Evolutionary conservation across 2,797 vertebrate species (phyloP), one percentile per base, ranked within the genome.

Genomic region (Rhodeus uyekii): DNA sequence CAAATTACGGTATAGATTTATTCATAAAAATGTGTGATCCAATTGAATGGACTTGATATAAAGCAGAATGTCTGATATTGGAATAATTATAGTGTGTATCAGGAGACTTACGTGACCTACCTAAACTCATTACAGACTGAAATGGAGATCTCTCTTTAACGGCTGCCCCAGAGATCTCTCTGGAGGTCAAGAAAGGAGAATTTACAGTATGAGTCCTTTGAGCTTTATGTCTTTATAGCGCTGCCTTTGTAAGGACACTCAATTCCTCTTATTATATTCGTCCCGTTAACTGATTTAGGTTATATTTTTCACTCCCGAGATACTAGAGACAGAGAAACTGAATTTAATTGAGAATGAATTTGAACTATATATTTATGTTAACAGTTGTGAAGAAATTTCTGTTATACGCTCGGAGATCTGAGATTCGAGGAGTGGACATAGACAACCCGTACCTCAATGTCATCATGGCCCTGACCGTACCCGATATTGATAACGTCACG

Each of bases 371-470:
- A n/a, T 60, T 39, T 44, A 6, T 19, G 8, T 34, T 29, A 84
- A 86, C 89, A 97, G 96, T 95, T 89, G 94, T 93, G 89, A 96
- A 96, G 89, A 96, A 94, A 80, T 96, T 97, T 86, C 93, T 97
- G 71, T 89, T 96, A 48, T 97, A 97, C 80, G 95, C 94, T 53
- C 93, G 95, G 9, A 95, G 27, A 73, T 95, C 95, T 8, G 96
- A 96, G 92, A 96, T 97, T 83, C 93, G 96, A 88, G 96, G 96
- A 4, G 96, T 96, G 74, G 95, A 96, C 86, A 94, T 95, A 76
- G 95, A 95, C 24, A 96, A 96, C 86, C 96, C 96, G 0, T 96
- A 96, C 83, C 93, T 96, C 87, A 97, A 96, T 85, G 95, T 95
- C 85, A 96, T 97, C 87, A 96, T 95, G 4, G 95, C 96, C 18